Base-by-base conservation (phyloP, 2,797 vertebrate species). In the Cynodonichthys magdalenae region DNA sequence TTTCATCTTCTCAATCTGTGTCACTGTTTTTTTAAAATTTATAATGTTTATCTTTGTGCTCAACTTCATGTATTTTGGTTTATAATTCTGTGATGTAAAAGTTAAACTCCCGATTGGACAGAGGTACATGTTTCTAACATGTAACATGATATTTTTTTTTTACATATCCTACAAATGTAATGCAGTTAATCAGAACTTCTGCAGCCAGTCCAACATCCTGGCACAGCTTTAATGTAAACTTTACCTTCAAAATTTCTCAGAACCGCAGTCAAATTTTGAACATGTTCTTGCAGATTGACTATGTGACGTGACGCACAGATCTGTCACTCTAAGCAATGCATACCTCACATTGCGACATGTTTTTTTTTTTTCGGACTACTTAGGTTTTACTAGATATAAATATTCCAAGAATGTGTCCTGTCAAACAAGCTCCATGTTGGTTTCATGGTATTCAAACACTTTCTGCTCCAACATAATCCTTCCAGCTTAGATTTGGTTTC, bases 331-430 rank as follows among this genome's bases (percentile, higher is more conserved):
- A 4, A 65, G n/a, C 17, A 19, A 27, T 19, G 0, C 46, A 51
- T 36, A 28, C 20, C 29, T 46, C 11, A 7, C 19, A 27, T 8
- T 52, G 19, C 42, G 29, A 41, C 36, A 12, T 28, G 1, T 10
- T 1, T 28, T 6, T 31, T 31, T n/a, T 29, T 1, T 52, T 47
- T 6, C n/a, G 11, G 18, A 7, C 45, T 19, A 19, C 41, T n/a
- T 1, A 8, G 5, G 9, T 49, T 20, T 55, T 47, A 24, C 39
- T 17, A 5, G 7, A 51, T 31, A 2, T 20, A 18, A 49, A 53
- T 28, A 53, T 47, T 18, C n/a, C 18, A 66, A 52, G 27, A 69
- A 71, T n/a, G 52, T 29, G 15, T 73, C 48, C 12, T 24, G 28
- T 59, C 36, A 36, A 52, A 62, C 12, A 0, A 62, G 47, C n/a